Conservation (phyloP, 2,888 invertebrate genomes). For the Creontiades dilutus region DNA sequence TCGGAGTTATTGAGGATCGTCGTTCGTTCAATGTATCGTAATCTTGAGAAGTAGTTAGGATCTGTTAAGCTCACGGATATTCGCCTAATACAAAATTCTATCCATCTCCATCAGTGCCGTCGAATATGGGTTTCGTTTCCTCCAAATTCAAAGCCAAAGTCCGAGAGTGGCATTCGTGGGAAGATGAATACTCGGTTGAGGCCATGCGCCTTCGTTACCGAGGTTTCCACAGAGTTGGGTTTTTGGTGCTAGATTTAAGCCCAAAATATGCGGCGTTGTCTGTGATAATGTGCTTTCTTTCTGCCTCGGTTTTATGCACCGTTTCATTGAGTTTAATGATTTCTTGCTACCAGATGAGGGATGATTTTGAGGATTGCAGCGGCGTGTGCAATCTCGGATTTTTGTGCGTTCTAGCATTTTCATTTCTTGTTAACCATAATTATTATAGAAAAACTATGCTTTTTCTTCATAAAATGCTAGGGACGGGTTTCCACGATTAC, state of each 20-base stretch:
- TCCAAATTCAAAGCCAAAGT: constrained; percentile 50
- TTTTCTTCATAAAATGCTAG: constrained; percentile 46
- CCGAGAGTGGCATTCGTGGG: constrained; percentile 42
- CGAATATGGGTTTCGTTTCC: constrained; percentile 3
- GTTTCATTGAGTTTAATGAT: neutral
- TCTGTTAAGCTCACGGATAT: too few relatives aligned
- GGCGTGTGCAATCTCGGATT: constrained; percentile 64
- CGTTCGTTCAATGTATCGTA: too few relatives aligned
- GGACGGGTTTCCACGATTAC: constrained; percentile 64
- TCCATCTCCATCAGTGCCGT: too few relatives aligned
- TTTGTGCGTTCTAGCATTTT: constrained; percentile 4
- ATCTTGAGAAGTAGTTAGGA: too few relatives aligned
- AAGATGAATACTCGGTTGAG: constrained; percentile 45
- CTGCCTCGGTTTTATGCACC: neutral
- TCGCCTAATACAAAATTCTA: too few relatives aligned
- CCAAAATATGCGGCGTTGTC: constrained; percentile 37
- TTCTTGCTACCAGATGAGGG: constrained; percentile 37
- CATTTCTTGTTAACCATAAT: constrained; percentile 51
- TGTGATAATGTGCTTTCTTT: neutral
- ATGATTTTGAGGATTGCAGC: constrained; percentile 53
- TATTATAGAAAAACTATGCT: constrained; percentile 42
- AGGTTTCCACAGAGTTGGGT: constrained; percentile 17
- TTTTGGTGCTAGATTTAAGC: constrained; percentile 50
- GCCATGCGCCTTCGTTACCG: constrained; percentile 29
- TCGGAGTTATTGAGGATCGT: too few relatives aligned